Conservation (phyloP, 1,140 invertebrate species). For the Dinoponera quadriceps region DNA sequence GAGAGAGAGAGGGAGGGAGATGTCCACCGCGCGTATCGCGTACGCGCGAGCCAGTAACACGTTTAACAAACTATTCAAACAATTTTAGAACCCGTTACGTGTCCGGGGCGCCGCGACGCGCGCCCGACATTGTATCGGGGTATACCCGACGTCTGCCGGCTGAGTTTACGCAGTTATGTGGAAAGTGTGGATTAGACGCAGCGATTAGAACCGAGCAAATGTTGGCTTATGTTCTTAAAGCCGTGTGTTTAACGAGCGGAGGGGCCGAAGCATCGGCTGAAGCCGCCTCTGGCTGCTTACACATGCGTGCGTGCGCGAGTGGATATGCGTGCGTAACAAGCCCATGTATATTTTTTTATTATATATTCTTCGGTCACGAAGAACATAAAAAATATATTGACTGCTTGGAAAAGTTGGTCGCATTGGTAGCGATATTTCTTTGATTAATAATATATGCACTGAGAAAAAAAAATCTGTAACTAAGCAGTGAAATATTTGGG, state of each 20-base stretch:
- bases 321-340: no score
- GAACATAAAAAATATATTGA: no score
- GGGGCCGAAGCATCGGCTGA: background rate
- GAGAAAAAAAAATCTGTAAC: no score
- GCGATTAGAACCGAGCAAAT: slow-evolving; percentile 31
- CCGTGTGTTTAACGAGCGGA: background rate
- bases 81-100: slow-evolving; percentile 41
- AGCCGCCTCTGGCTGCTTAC: no score
- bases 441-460: no score
- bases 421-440: no score
- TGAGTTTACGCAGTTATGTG: slow-evolving; percentile 5
- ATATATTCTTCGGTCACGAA: no score
- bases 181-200: background rate
- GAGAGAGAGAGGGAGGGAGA: background rate
- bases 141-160: slow-evolving; percentile 1
- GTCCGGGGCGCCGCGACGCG: slow-evolving; percentile 13
- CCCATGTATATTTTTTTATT: no score
- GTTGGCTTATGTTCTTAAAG: slow-evolving; percentile 27
- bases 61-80: slow-evolving; percentile 56
- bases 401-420: no score
- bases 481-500: no score
- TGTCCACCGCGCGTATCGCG: background rate
- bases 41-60: background rate
- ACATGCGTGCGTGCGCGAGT: no score
- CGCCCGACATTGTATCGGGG: slow-evolving; percentile 11